A percentile compares a stretch with the other conserved stretches of the same genome.
Evolutionary conservation across 2,113 vertebrate species (phyloP).

Genomic region (Piaya cayana): DNA sequence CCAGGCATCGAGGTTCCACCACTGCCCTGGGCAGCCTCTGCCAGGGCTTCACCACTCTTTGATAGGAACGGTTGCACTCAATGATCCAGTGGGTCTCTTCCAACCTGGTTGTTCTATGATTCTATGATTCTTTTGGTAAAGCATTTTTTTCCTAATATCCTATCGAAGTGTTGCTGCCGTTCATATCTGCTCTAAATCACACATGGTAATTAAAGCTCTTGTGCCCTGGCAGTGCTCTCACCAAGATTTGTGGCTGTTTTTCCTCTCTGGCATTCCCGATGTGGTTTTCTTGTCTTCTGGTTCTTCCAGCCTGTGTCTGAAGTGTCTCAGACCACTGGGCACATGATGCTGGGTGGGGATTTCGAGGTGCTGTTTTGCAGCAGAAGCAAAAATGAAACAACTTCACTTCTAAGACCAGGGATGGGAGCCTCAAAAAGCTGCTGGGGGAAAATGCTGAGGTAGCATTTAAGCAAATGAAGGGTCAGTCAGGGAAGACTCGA

Average conservation of each 20-base stretch:
- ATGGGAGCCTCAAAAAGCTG: background rate
- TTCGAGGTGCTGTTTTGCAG: background rate
- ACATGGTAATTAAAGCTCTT: background rate
- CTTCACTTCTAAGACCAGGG: accelerated
- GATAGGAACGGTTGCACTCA: no score
- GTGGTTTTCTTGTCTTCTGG: background rate
- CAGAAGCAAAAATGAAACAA: background rate
- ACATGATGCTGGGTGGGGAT: accelerated
- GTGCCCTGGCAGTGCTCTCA: background rate
- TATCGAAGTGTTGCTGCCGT: background rate
- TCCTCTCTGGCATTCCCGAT: background rate
- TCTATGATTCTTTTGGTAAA: no score
- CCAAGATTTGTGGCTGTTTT: background rate
- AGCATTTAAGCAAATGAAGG: background rate
- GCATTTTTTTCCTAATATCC: no score
- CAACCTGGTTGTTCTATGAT: no score
- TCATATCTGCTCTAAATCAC: background rate
- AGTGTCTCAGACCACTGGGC: background rate
- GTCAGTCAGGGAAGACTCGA: background rate
- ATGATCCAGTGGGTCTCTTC: no score
- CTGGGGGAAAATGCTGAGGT: background rate
- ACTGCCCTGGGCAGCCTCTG: no score
- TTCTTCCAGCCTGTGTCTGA: background rate
- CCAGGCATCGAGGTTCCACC: no score
- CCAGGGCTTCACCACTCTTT: no score